Evolutionary conservation across 2,113 vertebrate species (phyloP).

Genomic region (Laticauda colubrina): DNA sequence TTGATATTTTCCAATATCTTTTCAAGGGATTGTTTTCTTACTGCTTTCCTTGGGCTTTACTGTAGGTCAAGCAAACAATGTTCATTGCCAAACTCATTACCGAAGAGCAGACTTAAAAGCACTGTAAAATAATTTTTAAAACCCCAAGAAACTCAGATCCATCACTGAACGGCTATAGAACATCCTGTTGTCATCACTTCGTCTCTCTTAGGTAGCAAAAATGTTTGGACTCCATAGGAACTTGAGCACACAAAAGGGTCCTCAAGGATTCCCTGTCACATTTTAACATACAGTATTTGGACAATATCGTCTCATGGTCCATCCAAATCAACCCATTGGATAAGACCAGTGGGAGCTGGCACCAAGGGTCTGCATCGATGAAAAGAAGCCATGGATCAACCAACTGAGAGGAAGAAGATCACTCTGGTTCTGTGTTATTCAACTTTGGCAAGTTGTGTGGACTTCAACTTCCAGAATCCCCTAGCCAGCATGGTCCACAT

Average conservation of each 20-base stretch:
- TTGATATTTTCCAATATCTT: slow-evolving; percentile 20
- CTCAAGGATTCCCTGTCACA: neutral
- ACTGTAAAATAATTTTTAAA: neutral
- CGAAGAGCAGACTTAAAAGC: neutral
- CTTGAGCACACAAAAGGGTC: neutral
- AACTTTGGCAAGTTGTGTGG: neutral
- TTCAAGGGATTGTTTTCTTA: neutral
- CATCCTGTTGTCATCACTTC: fast-evolving
- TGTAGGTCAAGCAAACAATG: slow-evolving; percentile 13
- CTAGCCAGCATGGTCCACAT: too few species aligned
- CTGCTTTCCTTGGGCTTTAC: neutral
- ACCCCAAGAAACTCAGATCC: neutral
- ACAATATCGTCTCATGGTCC: neutral
- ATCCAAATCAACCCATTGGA: neutral
- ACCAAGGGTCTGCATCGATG: neutral
- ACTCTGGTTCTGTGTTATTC: neutral
- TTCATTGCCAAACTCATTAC: neutral
- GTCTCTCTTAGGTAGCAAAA: neutral
- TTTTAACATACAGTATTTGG: neutral
- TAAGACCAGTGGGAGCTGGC: neutral
- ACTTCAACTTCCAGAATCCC: neutral
- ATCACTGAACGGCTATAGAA: neutral
- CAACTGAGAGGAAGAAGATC: neutral
- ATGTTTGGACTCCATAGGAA: neutral
- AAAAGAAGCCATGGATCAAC: neutral